Evolutionary conservation across 92 coral and sea anemone species (phyloP), one percentile per base, ranked within the genome.

Genomic region (Porites lobata): DNA sequence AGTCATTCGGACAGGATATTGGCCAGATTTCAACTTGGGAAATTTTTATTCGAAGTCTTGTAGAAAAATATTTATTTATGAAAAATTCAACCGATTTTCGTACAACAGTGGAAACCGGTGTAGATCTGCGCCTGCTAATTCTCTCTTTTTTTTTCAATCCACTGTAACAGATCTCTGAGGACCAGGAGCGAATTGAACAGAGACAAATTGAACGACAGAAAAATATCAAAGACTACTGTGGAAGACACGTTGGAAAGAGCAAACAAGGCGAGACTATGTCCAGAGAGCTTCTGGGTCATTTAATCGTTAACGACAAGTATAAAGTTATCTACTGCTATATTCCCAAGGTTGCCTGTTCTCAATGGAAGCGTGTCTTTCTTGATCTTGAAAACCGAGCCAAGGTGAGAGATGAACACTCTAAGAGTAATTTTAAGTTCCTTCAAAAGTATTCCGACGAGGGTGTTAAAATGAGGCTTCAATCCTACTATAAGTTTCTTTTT

Each of bases 241-340:
- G 20, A 24, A 4, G 7, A 12, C 38, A 50, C 76, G 19, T 26
- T 24, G 6, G 9, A 19, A 52, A 21, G 18, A 18, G 9, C 12
- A 58, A 77, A 38, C 47, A 38, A 4, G 47, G 47, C 47, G 47
- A 38, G 47, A 38, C 47, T 5, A 14, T 77, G 2, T 1, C 22
- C 21, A 13, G 68, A 57, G 14, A 1, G 8, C 0, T 56, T 0
- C 7, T 77, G 19, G 3, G 6, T 4, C 24, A 15, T 50, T 17
- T 87, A 1, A 52, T 79, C 0, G 90, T 87, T n/a, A 79, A 79
- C 26, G 80, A 87, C 57, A 57, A 79, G 26, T 78, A 87, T 74
- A 87, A 79, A 62, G 79, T 79, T 7, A 0, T 87, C 61, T 87
- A 54, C 52, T 87, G 90, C 51, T 87, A 11, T 54, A 70, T 87